A percentile compares a stretch with the other conserved stretches of the same genome.
Evolutionary conservation across 2,113 vertebrate genomes (phyloP).

Genomic region (Lipophrys pholis): DNA sequence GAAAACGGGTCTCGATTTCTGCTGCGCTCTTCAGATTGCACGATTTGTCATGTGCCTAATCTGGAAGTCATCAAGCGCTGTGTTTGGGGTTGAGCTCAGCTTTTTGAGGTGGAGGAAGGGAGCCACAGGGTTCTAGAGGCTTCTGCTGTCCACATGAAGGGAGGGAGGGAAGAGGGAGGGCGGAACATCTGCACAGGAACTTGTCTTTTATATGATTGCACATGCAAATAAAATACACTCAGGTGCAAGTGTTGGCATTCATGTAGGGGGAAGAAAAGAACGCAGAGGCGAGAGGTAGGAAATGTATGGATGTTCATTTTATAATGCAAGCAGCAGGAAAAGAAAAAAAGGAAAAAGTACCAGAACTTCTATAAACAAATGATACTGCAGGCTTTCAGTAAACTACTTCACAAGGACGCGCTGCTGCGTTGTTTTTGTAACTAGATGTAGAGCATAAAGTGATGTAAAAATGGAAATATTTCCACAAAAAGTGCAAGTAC

Average conservation of each 20-base stretch:
- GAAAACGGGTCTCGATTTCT: constrained; percentile 27
- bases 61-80: constrained; percentile 71
- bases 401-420: background rate
- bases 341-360: background rate
- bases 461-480: background rate
- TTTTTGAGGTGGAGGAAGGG: constrained; percentile 39
- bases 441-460: background rate
- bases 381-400: background rate
- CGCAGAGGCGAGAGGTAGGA: background rate
- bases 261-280: background rate
- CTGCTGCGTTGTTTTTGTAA: background rate
- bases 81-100: constrained; percentile 52
- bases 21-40: constrained; percentile 43
- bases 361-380: background rate
- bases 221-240: background rate
- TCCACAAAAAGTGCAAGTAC: background rate
- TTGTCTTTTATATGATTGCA: background rate
- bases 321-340: background rate
- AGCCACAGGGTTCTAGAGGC: constrained; percentile 52
- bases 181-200: constrained; percentile 48
- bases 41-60: constrained; percentile 60
- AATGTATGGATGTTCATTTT: background rate
- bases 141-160: constrained; percentile 44
- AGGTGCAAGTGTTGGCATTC: background rate
- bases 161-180: constrained; percentile 6